Evolutionary conservation across 2,888 invertebrate species (phyloP), one percentile per base, ranked within the genome.

Genomic region (Leucophenga maculata): DNA sequence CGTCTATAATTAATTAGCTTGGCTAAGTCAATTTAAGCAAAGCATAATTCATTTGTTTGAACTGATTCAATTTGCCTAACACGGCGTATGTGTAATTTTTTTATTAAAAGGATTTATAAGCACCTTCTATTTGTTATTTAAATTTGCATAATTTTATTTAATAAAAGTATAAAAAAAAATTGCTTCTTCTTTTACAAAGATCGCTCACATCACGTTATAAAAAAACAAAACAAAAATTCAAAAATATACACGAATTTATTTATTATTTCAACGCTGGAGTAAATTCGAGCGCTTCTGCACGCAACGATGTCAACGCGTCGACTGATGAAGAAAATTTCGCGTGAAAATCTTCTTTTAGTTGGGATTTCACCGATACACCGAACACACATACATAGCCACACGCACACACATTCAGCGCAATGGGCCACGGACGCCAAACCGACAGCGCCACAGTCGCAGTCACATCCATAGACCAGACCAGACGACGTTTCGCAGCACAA

Each of bases 291-390:
- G 72, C 72, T 76, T 78, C 84, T 78, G 76, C 76, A 71, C 83
- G 75, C 80, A 69, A 78, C 79, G 80, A 82, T 79, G 82, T 78
- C 83, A 82, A 80, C 80, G 78, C 80, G 78, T 75, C 83, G 82
- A 86, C 86, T 86, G 82, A 83, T 71, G 66, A 71, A 75, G 72
- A 75, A 67, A 69, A 48, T 69, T 66, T 69, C 71, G 74, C 67
- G 52, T 65, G 64, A 67, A 74, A 68, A 71, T 69, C 68, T 68
- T 31, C 67, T 69, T 59, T 26, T 31, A 31, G 65, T 16, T 67
- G 64, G 50, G 70, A 65, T 71, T 72, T 71, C 74, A 71, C 68
- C 73, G 54, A 59, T 46, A 60, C 62, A 55, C 22, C 31, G 13
- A 52, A 39, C 39, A 11, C 39, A 39, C 39, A 39, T 8, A 3